Conservation (phyloP, 2,797 vertebrate genomes). For the Sebastes steindachneri region DNA sequence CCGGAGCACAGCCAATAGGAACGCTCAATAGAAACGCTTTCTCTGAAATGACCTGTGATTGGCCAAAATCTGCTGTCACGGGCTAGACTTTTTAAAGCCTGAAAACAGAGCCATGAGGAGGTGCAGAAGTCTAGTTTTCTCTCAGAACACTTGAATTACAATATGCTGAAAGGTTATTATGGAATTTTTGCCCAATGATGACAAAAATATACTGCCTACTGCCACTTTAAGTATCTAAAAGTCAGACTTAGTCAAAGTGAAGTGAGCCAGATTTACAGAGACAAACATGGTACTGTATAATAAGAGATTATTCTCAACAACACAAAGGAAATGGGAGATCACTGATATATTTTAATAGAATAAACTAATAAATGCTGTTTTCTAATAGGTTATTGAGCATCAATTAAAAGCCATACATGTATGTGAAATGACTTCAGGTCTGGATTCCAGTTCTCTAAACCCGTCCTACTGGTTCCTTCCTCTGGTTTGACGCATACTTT, state of each 20-base stretch:
- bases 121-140: too few species aligned
- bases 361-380: background rate
- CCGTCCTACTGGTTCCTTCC: background rate
- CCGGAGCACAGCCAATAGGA: too few species aligned
- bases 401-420: background rate
- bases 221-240: rapidly evolving
- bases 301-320: background rate
- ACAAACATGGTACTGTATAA: background rate
- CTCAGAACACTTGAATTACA: too few species aligned
- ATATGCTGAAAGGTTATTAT: too few species aligned
- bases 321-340: background rate
- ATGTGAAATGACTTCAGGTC: background rate
- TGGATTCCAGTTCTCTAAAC: background rate
- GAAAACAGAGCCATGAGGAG: too few species aligned
- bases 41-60: too few species aligned
- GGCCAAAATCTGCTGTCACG: too few species aligned
- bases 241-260: background rate
- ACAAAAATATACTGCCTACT: too few species aligned
- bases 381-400: background rate
- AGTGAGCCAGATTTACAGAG: background rate
- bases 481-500: background rate
- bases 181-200: rapidly evolving
- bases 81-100: too few species aligned
- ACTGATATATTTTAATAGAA: background rate
- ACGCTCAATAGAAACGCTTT: too few species aligned